These are phyloP conservation scores for Melitaea cinxia DNA, from an alignment of 1,140 invertebrate species.

Conservation along the genomic window DNA sequence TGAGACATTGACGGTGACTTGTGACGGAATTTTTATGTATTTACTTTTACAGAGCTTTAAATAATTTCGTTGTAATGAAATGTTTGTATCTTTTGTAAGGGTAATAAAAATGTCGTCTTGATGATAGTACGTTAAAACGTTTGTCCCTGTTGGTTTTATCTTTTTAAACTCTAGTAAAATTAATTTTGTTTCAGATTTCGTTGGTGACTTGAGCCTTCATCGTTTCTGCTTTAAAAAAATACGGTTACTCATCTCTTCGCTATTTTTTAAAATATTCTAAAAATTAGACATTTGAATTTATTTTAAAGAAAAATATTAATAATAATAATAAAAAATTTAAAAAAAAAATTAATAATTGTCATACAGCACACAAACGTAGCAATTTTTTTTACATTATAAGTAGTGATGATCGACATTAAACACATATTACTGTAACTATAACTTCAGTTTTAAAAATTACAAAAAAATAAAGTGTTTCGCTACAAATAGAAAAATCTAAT, in stretches of 20 bases:
- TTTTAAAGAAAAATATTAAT: too few species aligned
- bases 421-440: neutral
- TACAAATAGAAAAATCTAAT: constrained; percentile 49
- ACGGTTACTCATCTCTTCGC: constrained; percentile 13
- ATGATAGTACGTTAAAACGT: neutral
- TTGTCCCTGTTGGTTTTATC: neutral
- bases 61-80: neutral
- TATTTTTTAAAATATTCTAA: too few species aligned
- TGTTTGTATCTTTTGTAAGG: neutral
- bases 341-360: too few species aligned
- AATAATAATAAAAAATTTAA: neutral
- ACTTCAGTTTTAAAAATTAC: neutral
- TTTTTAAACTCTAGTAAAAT: neutral
- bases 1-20: constrained; percentile 18
- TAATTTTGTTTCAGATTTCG: constrained; percentile 26
- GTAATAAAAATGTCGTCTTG: neutral
- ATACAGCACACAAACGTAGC: too few species aligned
- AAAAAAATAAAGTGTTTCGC: neutral
- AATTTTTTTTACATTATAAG: too few species aligned
- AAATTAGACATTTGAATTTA: too few species aligned
- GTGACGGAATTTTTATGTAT: constrained; percentile 19
- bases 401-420: neutral
- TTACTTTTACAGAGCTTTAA: constrained; percentile 7
- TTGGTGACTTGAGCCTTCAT: constrained; percentile 11
- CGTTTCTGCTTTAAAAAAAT: constrained; percentile 23